These are phyloP conservation scores for Caenorhabditis inopinata DNA, from an alignment of 1,140 invertebrate genomes.

Conservation along the genomic window DNA sequence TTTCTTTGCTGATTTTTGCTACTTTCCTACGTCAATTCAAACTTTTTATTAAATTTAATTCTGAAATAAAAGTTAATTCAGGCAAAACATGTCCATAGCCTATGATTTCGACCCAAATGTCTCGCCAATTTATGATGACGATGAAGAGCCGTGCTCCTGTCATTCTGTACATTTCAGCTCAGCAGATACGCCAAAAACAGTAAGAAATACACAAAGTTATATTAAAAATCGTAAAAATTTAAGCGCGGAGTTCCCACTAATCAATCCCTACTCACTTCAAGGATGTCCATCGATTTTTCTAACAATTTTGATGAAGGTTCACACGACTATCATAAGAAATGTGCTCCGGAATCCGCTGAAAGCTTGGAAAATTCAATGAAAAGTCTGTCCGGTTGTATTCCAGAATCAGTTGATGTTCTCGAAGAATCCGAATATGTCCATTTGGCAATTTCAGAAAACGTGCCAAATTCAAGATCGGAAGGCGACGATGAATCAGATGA, in stretches of 20 bases:
- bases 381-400: too few species aligned
- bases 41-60: too few species aligned
- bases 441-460: too few species aligned
- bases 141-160: neutral
- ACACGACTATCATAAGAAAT: neutral
- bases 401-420: too few species aligned
- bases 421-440: too few species aligned
- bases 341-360: neutral
- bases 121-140: conserved; percentile 7
- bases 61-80: too few species aligned
- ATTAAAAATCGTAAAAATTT: neutral
- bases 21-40: too few species aligned
- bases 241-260: neutral
- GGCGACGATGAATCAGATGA: neutral
- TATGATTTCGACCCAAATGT: conserved; percentile 7
- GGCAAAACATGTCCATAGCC: neutral
- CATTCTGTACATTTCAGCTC: conserved; percentile 12
- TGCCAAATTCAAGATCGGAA: neutral
- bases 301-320: too few species aligned
- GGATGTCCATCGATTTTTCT: neutral
- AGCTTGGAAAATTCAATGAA: too few species aligned
- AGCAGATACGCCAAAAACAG: neutral
- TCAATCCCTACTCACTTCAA: neutral
- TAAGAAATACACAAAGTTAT: neutral
- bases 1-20: too few species aligned